Evolutionary conservation across 1,140 invertebrate genomes (phyloP).

Genomic region (Subanguina moxae): DNA sequence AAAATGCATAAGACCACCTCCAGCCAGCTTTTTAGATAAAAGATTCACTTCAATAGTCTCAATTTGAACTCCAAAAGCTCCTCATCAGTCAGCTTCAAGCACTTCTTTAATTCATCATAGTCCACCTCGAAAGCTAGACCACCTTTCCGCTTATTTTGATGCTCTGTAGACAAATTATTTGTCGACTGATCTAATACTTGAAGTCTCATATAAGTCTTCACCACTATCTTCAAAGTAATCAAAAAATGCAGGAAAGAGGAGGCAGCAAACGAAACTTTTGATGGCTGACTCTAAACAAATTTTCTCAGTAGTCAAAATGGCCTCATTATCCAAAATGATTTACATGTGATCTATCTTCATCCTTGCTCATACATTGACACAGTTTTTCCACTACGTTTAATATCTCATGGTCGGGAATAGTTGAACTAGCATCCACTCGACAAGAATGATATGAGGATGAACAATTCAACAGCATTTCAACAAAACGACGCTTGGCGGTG

Average conservation of each 20-base stretch:
- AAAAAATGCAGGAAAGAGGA: no score
- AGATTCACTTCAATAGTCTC: slow-evolving; percentile 4
- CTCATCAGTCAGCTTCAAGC: slow-evolving; percentile 11
- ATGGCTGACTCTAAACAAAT: no score
- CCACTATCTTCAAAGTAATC: no score
- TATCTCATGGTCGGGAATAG: background rate
- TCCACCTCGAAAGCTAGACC: background rate
- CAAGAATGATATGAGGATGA: background rate
- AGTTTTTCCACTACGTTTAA: background rate
- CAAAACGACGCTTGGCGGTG: slow-evolving; percentile 18
- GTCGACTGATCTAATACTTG: no score
- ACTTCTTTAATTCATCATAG: slow-evolving; percentile 12
- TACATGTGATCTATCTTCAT: background rate
- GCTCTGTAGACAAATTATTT: no score
- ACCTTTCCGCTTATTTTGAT: no score
- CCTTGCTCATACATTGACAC: background rate
- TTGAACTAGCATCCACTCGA: background rate
- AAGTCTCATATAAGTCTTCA: no score
- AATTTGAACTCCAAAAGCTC: slow-evolving; percentile 6
- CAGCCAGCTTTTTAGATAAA: background rate
- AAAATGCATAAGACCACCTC: background rate
- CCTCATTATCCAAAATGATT: background rate
- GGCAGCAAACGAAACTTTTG: no score
- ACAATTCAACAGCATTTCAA: slow-evolving; percentile 16
- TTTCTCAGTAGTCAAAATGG: no score